Evolutionary conservation across 2,888 invertebrate species (phyloP).

Genomic region (Morinoia aosen): DNA sequence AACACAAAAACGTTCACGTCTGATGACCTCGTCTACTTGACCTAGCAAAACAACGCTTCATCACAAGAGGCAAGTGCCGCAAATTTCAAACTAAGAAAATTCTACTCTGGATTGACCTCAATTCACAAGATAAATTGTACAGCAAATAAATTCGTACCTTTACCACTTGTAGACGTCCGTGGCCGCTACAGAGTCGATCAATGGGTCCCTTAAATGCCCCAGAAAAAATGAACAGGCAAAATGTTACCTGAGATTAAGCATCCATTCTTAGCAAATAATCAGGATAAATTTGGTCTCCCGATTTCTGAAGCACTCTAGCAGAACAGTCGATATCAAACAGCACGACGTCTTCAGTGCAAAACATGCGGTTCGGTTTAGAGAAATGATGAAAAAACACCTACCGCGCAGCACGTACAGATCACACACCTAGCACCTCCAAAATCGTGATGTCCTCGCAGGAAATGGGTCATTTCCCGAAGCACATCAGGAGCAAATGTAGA

Average conservation of each 20-base stretch:
- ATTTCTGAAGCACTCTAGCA: not conserved
- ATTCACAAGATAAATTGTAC: not conserved
- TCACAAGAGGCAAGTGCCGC: not conserved
- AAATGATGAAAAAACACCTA: not conserved
- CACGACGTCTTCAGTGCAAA: not conserved
- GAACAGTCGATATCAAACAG: not conserved
- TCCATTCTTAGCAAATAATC: not conserved
- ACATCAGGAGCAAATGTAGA: not conserved
- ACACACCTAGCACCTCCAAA: constrained; percentile 3
- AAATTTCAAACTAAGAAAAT: not conserved
- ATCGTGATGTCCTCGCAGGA: not conserved
- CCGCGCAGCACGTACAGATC: not conserved
- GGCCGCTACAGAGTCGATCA: not conserved
- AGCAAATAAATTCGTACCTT: not conserved
- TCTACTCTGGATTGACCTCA: not conserved
- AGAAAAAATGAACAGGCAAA: not conserved
- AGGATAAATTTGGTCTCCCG: not conserved
- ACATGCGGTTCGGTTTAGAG: not conserved
- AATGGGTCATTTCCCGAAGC: not conserved
- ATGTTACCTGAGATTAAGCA: not conserved
- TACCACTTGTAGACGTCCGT: not conserved
- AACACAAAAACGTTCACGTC: not conserved
- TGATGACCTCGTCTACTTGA: not conserved
- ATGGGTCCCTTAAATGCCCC: not conserved
- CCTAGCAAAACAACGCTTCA: not conserved